Base-by-base conservation (phyloP, 2,888 invertebrate genomes). In the Synanthedon andrenaeformis region DNA sequence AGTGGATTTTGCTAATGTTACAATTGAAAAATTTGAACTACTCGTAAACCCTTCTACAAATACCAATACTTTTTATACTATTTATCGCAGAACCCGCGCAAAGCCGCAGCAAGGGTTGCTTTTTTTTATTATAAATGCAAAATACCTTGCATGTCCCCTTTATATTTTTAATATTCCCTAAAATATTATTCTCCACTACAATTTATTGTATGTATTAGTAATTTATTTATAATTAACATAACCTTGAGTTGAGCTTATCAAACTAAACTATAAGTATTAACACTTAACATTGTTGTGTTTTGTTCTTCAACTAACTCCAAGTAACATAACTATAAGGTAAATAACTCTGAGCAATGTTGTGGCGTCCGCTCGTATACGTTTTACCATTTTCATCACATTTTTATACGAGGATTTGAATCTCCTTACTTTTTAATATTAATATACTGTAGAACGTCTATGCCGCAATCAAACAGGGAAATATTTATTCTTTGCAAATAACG, bases 361-460 rank as follows among this genome's bases (percentile, higher is more conserved):
- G 86, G 79, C 83, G 86, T 87, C 79, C 82, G 85, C 77, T 79
- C 74, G 80, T 83, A 82, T 82, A 67, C 66, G 71, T 74, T 65
- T 62, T 35, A 41, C n/a, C 28, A 17, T 13, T 49, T 12, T 45
- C 45, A 13, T 45, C 45, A 45, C 45, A 45, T 45, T 14, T 6
- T 45, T 13, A 13, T 45, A 12, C 14, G 45, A 45, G 45, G 45
- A 45, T 45, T n/a, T 45, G 45, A 12, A 45, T 45, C 45, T 45
- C 45, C n/a, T 2, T 4, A 45, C 13, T 45, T 45, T 45, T 13
- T 45, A 45, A 45, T 45, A 45, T n/a, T 35, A 35, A 35, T 35
- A 35, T 49, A 49, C 11, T 14, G 49, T 49, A 49, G 17, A 35
- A 35, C 35, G 10, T 35, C 35, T 35, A 35, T 35, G 35, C 35